Percentiles rank a stretch among this genome's conserved stretches.
Evolutionary conservation across 2,888 invertebrate species (phyloP).

Genomic region (Hirtodrosophila histrioides): DNA sequence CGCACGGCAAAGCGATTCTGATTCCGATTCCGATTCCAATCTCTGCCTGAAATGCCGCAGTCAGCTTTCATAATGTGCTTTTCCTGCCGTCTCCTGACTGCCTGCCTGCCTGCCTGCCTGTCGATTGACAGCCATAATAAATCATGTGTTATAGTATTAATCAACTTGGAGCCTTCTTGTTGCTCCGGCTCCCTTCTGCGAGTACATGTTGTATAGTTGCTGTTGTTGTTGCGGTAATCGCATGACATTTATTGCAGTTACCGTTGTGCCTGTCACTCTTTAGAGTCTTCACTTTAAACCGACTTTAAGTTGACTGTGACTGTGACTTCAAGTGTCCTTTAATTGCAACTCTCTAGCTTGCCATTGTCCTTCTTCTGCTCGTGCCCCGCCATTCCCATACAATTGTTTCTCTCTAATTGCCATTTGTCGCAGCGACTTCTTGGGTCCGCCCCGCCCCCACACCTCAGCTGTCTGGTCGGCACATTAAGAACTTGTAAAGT

Average conservation of each 20-base stretch:
- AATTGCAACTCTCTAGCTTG: conserved; percentile 49
- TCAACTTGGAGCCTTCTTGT: conserved; percentile 64
- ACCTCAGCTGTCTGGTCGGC: conserved; percentile 65
- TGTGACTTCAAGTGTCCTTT: conserved; percentile 47
- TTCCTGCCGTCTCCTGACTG: conserved; percentile 35
- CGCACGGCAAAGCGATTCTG: conserved; percentile 45
- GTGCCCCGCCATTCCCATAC: conserved; percentile 30
- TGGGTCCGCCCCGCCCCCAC: conserved; percentile 8
- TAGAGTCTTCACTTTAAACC: conserved; percentile 43
- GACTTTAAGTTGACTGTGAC: conserved; percentile 44
- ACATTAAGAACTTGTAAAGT: conserved; percentile 79
- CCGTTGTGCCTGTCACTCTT: conserved; percentile 37
- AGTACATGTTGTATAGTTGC: conserved; percentile 33
- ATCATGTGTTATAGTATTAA: conserved; percentile 79
- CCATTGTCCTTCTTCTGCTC: conserved; percentile 23
- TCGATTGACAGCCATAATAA: conserved; percentile 77
- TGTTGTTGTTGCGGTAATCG: conserved; percentile 68
- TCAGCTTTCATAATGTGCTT: conserved; percentile 75
- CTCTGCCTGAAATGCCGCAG: conserved; percentile 55
- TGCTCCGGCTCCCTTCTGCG: conserved; percentile 9
- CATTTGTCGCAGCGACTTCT: conserved; percentile 57
- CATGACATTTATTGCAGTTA: conserved; percentile 74
- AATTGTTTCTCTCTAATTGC: conserved; percentile 76
- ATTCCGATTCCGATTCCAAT: conserved; percentile 59
- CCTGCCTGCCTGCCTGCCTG: conserved; percentile 24